Percentiles rank a stretch among this genome's conserved stretches.
Evolutionary conservation across 1,140 invertebrate species (phyloP).

Genomic region (Anoplolepis gracilipes): DNA sequence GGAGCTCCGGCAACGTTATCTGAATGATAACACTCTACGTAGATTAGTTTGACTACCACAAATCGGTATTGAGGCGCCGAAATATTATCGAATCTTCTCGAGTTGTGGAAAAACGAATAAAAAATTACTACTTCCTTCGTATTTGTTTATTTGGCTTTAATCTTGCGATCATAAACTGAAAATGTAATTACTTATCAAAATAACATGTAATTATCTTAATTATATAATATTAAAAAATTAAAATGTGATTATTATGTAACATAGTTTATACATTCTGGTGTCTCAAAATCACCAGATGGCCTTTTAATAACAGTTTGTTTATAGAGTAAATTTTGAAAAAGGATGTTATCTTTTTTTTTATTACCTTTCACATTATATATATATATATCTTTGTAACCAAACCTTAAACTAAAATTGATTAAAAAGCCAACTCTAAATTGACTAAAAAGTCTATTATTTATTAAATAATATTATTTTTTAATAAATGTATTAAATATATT

Average conservation of each 20-base stretch:
- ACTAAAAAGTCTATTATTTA: too few relatives aligned
- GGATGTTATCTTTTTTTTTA: too few relatives aligned
- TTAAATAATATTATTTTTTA: too few relatives aligned
- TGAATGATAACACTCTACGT: conserved; percentile 79
- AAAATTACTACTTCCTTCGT: not conserved
- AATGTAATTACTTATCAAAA: not conserved
- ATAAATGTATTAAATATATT: too few relatives aligned
- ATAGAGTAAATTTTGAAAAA: too few relatives aligned
- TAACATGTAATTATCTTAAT: not conserved
- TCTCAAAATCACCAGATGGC: too few relatives aligned
- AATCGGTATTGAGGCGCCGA: conserved; percentile 54
- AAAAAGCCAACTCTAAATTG: too few relatives aligned
- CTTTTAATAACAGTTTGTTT: too few relatives aligned
- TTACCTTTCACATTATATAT: too few relatives aligned
- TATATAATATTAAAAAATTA: not conserved
- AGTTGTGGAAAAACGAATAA: not conserved
- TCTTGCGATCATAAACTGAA: not conserved
- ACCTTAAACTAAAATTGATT: too few relatives aligned
- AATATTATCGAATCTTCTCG: conserved; percentile 62
- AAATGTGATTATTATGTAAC: not conserved
- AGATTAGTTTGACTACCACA: conserved; percentile 82
- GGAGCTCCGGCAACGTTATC: conserved; percentile 84
- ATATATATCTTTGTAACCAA: too few relatives aligned
- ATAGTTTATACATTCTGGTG: too few relatives aligned
- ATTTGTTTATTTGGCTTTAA: not conserved